phyloP scores from a whole-genome alignment of 2,888 invertebrate species.

The Eustalomyia histrio region DNA sequence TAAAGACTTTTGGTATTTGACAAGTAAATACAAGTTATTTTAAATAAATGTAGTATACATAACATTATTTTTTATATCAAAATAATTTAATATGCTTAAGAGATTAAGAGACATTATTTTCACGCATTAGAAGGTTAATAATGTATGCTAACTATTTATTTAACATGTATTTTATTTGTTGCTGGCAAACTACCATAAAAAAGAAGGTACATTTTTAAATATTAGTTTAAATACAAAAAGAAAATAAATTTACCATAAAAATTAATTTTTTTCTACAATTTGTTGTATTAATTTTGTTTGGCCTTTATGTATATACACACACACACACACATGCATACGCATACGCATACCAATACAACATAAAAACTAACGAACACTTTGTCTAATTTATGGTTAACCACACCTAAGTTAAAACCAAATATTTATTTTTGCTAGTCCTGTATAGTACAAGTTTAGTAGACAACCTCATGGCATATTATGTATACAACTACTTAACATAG shows the following conservation, averaged over 20 bases:
- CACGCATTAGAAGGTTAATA: no score
- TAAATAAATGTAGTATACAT: no score
- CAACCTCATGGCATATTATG: no score
- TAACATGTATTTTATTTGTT: background rate
- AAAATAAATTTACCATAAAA: background rate
- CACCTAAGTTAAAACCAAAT: conserved; percentile 35
- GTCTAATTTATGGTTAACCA: conserved; percentile 50
- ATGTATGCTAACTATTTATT: no score
- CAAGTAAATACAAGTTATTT: no score
- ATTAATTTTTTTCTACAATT: background rate
- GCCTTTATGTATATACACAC: background rate
- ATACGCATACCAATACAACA: background rate
- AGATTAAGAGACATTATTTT: no score
- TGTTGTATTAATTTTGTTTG: background rate
- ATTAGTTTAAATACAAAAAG: background rate
- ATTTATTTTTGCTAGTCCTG: conserved; percentile 6
- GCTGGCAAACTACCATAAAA: background rate
- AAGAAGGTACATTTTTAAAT: background rate
- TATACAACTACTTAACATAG: no score
- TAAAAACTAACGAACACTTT: conserved; percentile 23
- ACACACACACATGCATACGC: background rate
- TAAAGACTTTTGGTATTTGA: no score
- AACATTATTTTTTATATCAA: no score
- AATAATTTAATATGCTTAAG: no score
- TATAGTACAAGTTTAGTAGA: background rate